phyloP scores from a whole-genome alignment of 2,113 vertebrate species.

The Haplotaxodon microlepis region DNA sequence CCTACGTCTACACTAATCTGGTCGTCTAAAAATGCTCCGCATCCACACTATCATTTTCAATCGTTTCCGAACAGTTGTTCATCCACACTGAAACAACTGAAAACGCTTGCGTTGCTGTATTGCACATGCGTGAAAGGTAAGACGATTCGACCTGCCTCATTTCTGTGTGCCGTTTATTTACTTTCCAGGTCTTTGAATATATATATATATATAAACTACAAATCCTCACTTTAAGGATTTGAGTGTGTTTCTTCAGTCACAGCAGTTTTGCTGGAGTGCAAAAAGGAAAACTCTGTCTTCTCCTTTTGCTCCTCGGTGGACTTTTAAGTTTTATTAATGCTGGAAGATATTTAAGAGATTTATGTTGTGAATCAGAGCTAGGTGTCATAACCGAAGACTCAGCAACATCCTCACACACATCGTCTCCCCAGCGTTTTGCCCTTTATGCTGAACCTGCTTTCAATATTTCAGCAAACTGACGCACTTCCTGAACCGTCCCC shows the following conservation, averaged over 20 bases:
- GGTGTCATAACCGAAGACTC: slow-evolving; percentile 9
- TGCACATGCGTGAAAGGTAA: not conserved
- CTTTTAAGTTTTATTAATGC: not conserved
- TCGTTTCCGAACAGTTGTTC: not conserved
- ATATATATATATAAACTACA: not conserved
- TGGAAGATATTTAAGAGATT: not conserved
- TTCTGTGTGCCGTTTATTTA: not conserved
- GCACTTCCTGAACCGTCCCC: slow-evolving; percentile 61
- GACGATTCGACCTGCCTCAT: not conserved
- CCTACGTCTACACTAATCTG: not conserved
- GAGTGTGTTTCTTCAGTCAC: not conserved
- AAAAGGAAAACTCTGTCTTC: not conserved
- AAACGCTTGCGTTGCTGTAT: not conserved
- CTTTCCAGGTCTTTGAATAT: not conserved
- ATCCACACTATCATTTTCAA: not conserved
- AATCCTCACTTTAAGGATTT: not conserved
- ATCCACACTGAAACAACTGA: not conserved
- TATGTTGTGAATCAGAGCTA: not conserved
- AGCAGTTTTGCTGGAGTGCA: not conserved
- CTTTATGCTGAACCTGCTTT: slow-evolving; percentile 32
- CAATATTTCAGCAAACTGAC: slow-evolving; percentile 53
- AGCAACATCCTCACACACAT: slow-evolving; percentile 10
- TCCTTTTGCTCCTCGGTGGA: not conserved
- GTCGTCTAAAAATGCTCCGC: fast-evolving
- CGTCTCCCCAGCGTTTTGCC: not conserved